Conservation (phyloP, 2,888 invertebrate genomes). For the Heliconius cydno region DNA sequence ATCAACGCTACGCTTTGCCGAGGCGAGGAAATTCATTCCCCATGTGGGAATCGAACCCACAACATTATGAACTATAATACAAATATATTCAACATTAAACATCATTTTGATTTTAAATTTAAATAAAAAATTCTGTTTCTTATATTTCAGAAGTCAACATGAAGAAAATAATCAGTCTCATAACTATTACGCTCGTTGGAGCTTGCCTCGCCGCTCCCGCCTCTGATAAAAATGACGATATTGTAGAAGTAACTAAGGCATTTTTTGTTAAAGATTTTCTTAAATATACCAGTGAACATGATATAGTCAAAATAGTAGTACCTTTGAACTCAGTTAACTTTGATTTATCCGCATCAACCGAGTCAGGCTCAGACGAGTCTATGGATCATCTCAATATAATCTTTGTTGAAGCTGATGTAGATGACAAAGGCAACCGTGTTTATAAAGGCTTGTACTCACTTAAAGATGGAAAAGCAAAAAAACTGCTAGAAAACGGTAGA, state of each 20-base stretch:
- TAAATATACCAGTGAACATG: constrained; percentile 44
- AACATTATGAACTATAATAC: no score
- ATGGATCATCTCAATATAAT: constrained; percentile 35
- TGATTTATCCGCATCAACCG: constrained; percentile 35
- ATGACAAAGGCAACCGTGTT: constrained; percentile 40
- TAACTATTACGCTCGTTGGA: constrained; percentile 47
- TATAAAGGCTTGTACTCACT: constrained; percentile 24
- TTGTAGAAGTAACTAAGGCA: constrained; percentile 39
- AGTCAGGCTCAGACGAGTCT: constrained; percentile 29
- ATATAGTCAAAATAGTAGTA: constrained; percentile 49
- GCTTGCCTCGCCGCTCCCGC: constrained; percentile 47
- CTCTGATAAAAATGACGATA: constrained; percentile 38
- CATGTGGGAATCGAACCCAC: no score
- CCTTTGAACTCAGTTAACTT: constrained; percentile 51
- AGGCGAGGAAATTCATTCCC: no score
- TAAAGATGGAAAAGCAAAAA: constrained; percentile 50
- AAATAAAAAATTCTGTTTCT: neutral
- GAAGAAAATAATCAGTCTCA: constrained; percentile 41
- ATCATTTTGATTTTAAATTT: neutral
- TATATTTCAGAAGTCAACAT: constrained; percentile 44
- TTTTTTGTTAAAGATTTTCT: constrained; percentile 39
- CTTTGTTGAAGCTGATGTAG: constrained; percentile 51
- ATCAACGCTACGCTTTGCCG: no score
- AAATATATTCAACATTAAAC: neutral
- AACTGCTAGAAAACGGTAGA: constrained; percentile 59